phyloP scores from a whole-genome alignment of 2,888 invertebrate species.

The Drosophila mettleri region DNA sequence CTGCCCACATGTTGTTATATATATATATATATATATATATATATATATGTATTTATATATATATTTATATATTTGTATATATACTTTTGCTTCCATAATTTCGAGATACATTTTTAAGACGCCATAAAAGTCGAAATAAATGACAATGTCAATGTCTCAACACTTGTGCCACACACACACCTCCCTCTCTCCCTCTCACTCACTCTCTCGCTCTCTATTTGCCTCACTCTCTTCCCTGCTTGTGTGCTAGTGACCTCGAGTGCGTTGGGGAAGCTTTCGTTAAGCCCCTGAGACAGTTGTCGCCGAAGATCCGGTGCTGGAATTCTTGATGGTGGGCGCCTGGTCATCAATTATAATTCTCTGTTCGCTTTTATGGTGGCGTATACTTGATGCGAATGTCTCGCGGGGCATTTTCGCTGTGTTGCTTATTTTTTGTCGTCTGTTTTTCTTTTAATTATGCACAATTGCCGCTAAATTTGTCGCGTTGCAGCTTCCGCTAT shows the following conservation, averaged over 20 bases:
- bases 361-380: slow-evolving; percentile 65
- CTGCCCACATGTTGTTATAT: slow-evolving; percentile 58
- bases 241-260: slow-evolving; percentile 76
- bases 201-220: background rate
- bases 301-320: slow-evolving; percentile 10
- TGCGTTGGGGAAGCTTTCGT: slow-evolving; percentile 30
- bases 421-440: slow-evolving; percentile 26
- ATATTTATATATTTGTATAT: background rate
- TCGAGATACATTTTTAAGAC: slow-evolving; percentile 74
- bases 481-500: slow-evolving; percentile 70
- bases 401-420: slow-evolving; percentile 39
- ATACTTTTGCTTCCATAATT: slow-evolving; percentile 47
- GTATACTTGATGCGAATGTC: slow-evolving; percentile 68
- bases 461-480: slow-evolving; percentile 72
- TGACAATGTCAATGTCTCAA: slow-evolving; percentile 78
- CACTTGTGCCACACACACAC: slow-evolving; percentile 5
- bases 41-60: slow-evolving; percentile 2
- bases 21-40: background rate
- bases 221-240: background rate
- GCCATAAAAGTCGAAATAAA: slow-evolving; percentile 77
- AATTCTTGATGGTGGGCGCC: slow-evolving; percentile 30
- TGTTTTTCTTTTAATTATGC: slow-evolving; percentile 60
- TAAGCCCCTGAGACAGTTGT: slow-evolving; percentile 10
- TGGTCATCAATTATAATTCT: slow-evolving; percentile 65
- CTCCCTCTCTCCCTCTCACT: background rate